Conservation (phyloP, 2,888 invertebrate genomes). For the Octonoba sinensis region DNA sequence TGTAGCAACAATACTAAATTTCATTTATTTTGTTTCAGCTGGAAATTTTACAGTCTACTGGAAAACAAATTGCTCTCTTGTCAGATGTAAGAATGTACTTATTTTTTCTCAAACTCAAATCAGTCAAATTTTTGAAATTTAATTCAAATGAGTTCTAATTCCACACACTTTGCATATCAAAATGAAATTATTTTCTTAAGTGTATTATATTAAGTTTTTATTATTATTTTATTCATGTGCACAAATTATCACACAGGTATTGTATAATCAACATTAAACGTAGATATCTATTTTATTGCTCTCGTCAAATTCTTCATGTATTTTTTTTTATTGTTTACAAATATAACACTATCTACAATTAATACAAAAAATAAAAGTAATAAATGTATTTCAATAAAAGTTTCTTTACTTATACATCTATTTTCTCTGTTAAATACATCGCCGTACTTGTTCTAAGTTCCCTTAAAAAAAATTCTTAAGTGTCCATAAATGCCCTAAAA, state of each 20-base stretch:
- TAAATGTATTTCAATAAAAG: no score
- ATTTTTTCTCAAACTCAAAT: neutral
- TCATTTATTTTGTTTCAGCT: slow-evolving; percentile 14
- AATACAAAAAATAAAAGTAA: no score
- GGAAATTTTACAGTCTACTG: slow-evolving; percentile 43
- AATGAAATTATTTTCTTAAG: neutral
- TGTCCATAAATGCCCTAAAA: no score
- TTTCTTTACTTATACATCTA: no score
- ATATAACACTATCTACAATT: no score
- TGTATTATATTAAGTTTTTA: neutral
- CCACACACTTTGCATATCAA: neutral
- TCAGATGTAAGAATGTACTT: slow-evolving; percentile 35
- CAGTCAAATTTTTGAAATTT: no score
- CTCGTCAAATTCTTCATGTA: no score
- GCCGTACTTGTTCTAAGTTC: no score
- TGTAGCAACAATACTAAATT: no score
- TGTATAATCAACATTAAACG: neutral
- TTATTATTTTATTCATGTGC: neutral
- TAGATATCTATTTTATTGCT: neutral
- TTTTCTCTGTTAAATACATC: no score
- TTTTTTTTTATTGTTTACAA: neutral
- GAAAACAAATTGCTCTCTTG: slow-evolving; percentile 38
- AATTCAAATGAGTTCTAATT: no score
- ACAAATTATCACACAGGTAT: neutral
- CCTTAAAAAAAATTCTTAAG: no score